Evolutionary conservation across 2,888 invertebrate species (phyloP), one percentile per base, ranked within the genome.

Genomic region (Hofmannophila pseudospretella): DNA sequence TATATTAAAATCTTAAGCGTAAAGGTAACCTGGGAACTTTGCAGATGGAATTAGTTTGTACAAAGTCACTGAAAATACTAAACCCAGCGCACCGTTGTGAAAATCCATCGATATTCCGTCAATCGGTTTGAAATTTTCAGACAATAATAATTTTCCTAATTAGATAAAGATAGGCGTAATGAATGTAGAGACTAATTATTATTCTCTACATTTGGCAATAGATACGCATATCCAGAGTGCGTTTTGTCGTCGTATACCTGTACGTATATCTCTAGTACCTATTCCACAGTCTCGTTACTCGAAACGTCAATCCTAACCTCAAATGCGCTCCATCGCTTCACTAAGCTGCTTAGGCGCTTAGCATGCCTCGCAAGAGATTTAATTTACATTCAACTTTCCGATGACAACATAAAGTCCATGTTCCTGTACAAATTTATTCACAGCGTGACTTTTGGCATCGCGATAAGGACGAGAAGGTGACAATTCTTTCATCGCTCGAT

Each of bases 261-360:
- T 75, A 71, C 67, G n/a, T n/a, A n/a, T n/a, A n/a, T n/a, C 42
- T 49, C 44, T 53, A 54, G 44, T 56, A 49, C 45, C 51, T 58
- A 59, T 63, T 66, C 67, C 70, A 66, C 67, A 2, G 27, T 56
- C 67, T 74, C 64, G 77, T 79, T 77, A 75, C 69, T 69, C 54
- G 58, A 72, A 67, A 69, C 70, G 73, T 77, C 77, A 77, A 72
- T 67, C 59, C 56, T 64, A 66, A 75, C 69, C 65, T 75, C 70
- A 68, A 76, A 67, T 61, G 63, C 67, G 62, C 69, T 66, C 66
- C 70, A 71, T 66, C 66, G 66, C 65, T 66, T 67, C 67, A 58
- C 60, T 84, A 85, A 85, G 82, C 85, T 69, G 71, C 82, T 85
- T 84, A 85, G 82, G 85, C 68, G 71, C 82, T 85, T 84, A 85